Evolutionary conservation across 2,113 vertebrate species (phyloP).

Genomic region (Leptobrachium leishanense): DNA sequence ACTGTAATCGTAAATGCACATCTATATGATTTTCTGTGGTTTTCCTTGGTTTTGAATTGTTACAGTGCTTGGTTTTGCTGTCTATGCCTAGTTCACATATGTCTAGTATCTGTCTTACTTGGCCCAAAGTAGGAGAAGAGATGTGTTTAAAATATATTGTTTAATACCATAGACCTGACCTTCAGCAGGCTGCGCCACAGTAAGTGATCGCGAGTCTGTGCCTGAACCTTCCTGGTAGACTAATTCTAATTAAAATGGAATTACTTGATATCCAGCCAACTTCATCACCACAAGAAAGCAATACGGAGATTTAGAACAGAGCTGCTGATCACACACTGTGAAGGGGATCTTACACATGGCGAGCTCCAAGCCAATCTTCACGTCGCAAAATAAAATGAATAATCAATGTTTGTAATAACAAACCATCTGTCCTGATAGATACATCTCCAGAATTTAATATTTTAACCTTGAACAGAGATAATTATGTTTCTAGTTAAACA

Average conservation of each 20-base stretch:
- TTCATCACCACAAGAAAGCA: neutral
- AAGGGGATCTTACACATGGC: neutral
- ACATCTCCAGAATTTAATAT: neutral
- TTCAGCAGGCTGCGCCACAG: neutral
- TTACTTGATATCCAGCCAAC: neutral
- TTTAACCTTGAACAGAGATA: neutral
- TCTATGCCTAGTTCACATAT: neutral
- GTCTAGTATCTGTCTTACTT: neutral
- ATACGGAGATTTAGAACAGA: constrained; percentile 2
- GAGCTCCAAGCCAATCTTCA: too few species aligned
- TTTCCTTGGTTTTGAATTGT: too few species aligned
- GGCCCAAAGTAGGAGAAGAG: neutral
- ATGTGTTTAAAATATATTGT: neutral
- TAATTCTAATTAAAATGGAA: constrained; percentile 37
- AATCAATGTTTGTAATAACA: constrained; percentile 8
- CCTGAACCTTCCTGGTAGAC: constrained; percentile 18
- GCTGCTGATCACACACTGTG: neutral
- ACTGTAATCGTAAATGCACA: too few species aligned
- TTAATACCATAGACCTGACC: constrained; percentile 10
- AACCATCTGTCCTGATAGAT: neutral
- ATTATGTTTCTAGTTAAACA: too few species aligned
- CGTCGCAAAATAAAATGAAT: neutral
- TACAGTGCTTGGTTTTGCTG: too few species aligned
- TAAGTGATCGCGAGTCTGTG: neutral
- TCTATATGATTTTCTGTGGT: too few species aligned